These are phyloP conservation scores for Tamandua tetradactyla DNA, from an alignment of 2,797 vertebrate genomes.

Conservation along the genomic window DNA sequence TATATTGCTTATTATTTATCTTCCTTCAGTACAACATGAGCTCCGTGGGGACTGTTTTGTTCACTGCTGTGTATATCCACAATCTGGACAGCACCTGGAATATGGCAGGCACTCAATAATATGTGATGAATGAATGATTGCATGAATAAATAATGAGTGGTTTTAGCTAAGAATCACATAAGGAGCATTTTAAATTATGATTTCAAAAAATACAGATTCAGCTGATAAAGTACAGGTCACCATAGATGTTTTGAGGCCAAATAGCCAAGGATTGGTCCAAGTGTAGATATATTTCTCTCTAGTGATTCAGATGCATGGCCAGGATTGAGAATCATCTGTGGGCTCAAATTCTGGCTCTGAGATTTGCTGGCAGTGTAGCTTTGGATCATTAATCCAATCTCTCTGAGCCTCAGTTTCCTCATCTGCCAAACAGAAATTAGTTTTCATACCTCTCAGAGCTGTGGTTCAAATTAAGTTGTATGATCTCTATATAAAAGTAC, in stretches of 20 bases:
- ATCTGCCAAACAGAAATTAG: not conserved
- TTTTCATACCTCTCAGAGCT: not conserved
- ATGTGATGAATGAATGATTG: not conserved
- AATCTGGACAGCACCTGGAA: not conserved
- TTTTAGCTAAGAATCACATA: not conserved
- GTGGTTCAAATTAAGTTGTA: not conserved
- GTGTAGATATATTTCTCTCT: not conserved
- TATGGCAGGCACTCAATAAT: not conserved
- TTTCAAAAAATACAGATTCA: not conserved
- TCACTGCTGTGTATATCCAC: not conserved
- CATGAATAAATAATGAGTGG: constrained; percentile 7
- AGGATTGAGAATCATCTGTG: not conserved
- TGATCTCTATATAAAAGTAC: not conserved
- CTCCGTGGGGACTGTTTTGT: not conserved
- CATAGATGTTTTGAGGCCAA: not conserved
- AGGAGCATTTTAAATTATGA: not conserved
- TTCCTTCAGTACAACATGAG: not conserved
- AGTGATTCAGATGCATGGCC: not conserved
- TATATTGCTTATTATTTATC: not conserved
- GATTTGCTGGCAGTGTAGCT: not conserved
- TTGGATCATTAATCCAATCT: not conserved
- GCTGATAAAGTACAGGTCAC: not conserved
- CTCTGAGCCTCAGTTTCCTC: not conserved
- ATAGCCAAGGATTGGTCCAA: not conserved
- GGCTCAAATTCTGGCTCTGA: not conserved